Evolutionary conservation across 2,113 vertebrate genomes (phyloP), one percentile per base, ranked within the genome.

Genomic region (Reinhardtius hippoglossoides): DNA sequence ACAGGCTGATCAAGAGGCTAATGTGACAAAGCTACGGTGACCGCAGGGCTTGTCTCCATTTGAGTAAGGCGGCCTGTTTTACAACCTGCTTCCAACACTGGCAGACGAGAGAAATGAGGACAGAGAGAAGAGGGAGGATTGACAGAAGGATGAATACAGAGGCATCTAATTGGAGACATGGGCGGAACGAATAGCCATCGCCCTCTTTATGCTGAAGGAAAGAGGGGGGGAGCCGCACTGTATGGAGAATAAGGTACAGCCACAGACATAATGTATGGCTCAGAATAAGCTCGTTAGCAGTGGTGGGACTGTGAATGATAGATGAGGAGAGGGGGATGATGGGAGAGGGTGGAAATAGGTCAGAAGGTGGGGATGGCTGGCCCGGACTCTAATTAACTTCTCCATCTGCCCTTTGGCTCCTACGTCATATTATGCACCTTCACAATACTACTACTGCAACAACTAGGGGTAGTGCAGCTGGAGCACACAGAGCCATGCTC

Each of bases 341-440:
- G 75, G 74, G 73, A 72, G 74, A 59, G 62, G 69, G 71, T 48
- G 31, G 81, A 82, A 76, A 46, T 85, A 59, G 91, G 87, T 88
- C 76, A 88, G 80, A 76, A 74, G 80, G 79, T 87, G 84, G 84
- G 78, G 74, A 78, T 80, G 77, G 66, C 71, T 86, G 79, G 78
- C 77, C 80, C 90, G 72, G 60, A 67, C 81, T 83, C 90, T 88
- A 92, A 93, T 93, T 89, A 93, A 85, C 86, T 87, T 82, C 78
- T 90, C 72, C 75, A 82, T 71, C 78, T 82, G 75, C 67, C 70
- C 66, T 56, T 50, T 72, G 65, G 71, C 57, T 78, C 72, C 60
- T 57, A 57, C 73, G 59, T 81, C 74, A 79, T 23, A 71, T 60
- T 42, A 67, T 68, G 23, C 6, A 58, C 5, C 63, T 70, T 54